These are phyloP conservation scores for Atethmia centrago DNA, from an alignment of 2,888 invertebrate genomes.

Conservation along the genomic window DNA sequence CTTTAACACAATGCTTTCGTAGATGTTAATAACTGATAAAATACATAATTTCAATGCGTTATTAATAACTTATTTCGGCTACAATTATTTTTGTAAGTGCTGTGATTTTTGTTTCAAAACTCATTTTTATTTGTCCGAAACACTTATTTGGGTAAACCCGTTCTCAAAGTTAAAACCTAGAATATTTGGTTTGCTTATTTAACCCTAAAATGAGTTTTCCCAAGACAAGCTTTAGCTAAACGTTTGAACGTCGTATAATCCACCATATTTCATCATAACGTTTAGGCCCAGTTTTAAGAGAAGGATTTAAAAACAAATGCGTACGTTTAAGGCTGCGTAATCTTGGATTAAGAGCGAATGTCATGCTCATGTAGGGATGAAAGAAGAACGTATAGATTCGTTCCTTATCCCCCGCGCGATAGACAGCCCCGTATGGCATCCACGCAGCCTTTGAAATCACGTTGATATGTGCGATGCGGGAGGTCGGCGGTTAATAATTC, in stretches of 20 bases:
- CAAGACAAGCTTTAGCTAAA: constrained; percentile 41
- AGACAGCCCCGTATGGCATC: constrained; percentile 51
- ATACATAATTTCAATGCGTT: constrained; percentile 31
- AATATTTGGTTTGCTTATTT: constrained; percentile 34
- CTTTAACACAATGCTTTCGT: constrained; percentile 48
- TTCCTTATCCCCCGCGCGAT: constrained; percentile 51
- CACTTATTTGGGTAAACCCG: constrained; percentile 22
- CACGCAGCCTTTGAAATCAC: constrained; percentile 56
- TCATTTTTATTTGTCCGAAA: constrained; percentile 13
- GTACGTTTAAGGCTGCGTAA: constrained; percentile 32
- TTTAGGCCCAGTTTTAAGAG: constrained; percentile 51
- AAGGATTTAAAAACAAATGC: constrained; percentile 55
- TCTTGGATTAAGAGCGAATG: constrained; percentile 55
- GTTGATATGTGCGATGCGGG: constrained; percentile 55
- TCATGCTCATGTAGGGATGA: constrained; percentile 40
- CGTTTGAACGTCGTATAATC: constrained; percentile 48
- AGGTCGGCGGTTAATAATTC: constrained; percentile 49
- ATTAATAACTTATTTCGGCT: constrained; percentile 15
- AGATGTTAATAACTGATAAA: constrained; percentile 42
- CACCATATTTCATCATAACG: constrained; percentile 50
- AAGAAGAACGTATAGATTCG: constrained; percentile 46
- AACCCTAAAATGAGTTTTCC: constrained; percentile 45
- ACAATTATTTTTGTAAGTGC: constrained; percentile 23
- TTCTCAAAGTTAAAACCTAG: constrained; percentile 26
- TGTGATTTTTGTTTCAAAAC: constrained; percentile 19